Base-by-base conservation (phyloP, 2,888 invertebrate species). In the Frankliniella fusca region DNA sequence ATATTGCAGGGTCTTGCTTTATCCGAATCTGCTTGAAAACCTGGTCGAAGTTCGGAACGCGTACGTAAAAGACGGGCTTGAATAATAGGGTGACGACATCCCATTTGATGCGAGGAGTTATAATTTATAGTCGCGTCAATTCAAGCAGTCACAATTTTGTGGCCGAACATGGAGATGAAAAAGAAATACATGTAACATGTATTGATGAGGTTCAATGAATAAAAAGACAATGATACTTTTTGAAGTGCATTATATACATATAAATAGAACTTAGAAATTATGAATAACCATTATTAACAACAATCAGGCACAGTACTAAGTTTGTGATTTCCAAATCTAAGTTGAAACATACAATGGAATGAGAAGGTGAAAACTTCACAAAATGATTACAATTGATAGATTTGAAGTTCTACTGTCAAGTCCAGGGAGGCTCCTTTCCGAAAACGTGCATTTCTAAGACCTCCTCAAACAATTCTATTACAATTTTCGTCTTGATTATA, bases 241-340 rank as follows among this genome's bases (percentile, higher is more conserved):
- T 23, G 8, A 76, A 76, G 70, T 76, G 70, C 70, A 76, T 76
- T 76, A 76, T 76, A 27, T 76, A 76, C 70, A 76, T 12, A 76
- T 76, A 76, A 76, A 76, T 76, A 76, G 70, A 70, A 9, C 23
- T 76, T 76, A 76, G 12, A 76, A 23, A 76, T 76, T 23, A 76
- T 8, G 27, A 76, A 27, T 11, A 76, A 76, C 70, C 70, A 76
- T 76, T 76, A 27, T 76, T 12, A 76, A 76, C 70, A 76, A 76
- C 27, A 9, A 76, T 76, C 23, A 76, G 70, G 70, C 70, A 76
- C 70, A 76, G 70, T 27, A 76, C n/a, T 76, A 54, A 15, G 15
- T 54, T 54, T 18, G 18, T 12, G 18, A 7, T 54, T 12, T 54
- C 1, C 15, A 54, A 12, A 54, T 5, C 15, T 18, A 54, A 5